Evolutionary conservation across 2,888 invertebrate species (phyloP).

Genomic region (Pyralis farinalis): DNA sequence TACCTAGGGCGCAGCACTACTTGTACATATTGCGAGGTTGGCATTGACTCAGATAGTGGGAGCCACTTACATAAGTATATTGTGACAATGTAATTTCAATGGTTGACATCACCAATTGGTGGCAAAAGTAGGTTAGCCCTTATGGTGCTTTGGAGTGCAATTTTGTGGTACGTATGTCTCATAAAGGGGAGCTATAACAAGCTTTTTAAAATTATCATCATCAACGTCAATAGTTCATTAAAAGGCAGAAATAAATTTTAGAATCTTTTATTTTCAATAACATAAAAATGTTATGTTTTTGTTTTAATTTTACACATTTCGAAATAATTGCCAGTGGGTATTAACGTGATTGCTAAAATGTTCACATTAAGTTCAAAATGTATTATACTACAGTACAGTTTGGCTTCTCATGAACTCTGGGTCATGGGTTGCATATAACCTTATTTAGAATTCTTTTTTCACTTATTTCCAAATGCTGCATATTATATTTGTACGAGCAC

Average conservation of each 20-base stretch:
- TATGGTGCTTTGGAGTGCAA: no score
- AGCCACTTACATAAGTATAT: no score
- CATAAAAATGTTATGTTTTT: slow-evolving; percentile 81
- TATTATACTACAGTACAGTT: slow-evolving; percentile 69
- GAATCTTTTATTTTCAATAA: slow-evolving; percentile 82
- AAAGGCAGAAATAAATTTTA: slow-evolving; percentile 65
- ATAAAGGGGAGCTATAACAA: no score
- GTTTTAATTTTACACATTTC: slow-evolving; percentile 74
- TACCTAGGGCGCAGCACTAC: no score
- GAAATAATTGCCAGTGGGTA: slow-evolving; percentile 72
- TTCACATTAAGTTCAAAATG: slow-evolving; percentile 64
- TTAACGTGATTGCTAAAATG: slow-evolving; percentile 69
- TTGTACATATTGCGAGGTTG: no score
- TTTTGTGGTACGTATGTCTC: no score
- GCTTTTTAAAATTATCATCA: not conserved
- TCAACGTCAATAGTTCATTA: slow-evolving; percentile 23
- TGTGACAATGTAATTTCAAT: no score
- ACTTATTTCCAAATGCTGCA: slow-evolving; percentile 78
- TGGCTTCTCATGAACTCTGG: slow-evolving; percentile 59
- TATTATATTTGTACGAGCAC: slow-evolving; percentile 64
- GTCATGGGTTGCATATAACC: slow-evolving; percentile 55
- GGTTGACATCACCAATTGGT: no score
- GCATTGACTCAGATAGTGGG: no score
- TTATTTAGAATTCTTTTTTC: slow-evolving; percentile 66
- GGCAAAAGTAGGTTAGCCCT: no score